These are phyloP conservation scores for Rhabdomys dilectus DNA, from an alignment of 2,113 vertebrate genomes.

Conservation along the genomic window DNA sequence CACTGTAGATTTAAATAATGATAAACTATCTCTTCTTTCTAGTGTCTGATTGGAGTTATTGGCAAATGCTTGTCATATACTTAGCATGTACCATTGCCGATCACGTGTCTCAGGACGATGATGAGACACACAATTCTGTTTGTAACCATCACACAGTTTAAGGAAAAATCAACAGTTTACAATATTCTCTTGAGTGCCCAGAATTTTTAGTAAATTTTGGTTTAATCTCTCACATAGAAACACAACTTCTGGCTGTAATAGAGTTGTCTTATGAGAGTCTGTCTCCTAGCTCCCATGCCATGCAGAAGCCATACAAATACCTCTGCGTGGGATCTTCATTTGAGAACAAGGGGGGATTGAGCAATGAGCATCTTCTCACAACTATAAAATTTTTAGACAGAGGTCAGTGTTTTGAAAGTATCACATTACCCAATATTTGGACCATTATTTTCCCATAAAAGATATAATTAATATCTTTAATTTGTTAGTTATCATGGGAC, in stretches of 20 bases:
- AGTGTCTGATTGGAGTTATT: slow-evolving; percentile 21
- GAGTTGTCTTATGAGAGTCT: background rate
- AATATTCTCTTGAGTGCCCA: background rate
- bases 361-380: background rate
- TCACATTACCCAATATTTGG: background rate
- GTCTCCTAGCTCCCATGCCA: background rate
- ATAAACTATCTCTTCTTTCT: slow-evolving; percentile 1
- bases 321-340: slow-evolving; percentile 7
- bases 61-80: slow-evolving; percentile 39
- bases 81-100: background rate
- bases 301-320: background rate
- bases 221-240: background rate
- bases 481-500: background rate
- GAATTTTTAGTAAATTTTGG: background rate
- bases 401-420: background rate
- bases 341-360: slow-evolving; percentile 3
- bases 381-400: slow-evolving; percentile 25
- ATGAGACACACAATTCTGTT: slow-evolving; percentile 18
- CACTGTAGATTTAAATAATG: slow-evolving; percentile 16
- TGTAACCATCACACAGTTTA: slow-evolving; percentile 1
- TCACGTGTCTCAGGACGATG: background rate
- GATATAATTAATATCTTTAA: background rate
- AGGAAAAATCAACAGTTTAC: slow-evolving; percentile 49
- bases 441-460: background rate
- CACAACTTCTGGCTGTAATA: background rate